Conservation (phyloP, 2,113 vertebrate species). For the Psittacara wagleri region DNA sequence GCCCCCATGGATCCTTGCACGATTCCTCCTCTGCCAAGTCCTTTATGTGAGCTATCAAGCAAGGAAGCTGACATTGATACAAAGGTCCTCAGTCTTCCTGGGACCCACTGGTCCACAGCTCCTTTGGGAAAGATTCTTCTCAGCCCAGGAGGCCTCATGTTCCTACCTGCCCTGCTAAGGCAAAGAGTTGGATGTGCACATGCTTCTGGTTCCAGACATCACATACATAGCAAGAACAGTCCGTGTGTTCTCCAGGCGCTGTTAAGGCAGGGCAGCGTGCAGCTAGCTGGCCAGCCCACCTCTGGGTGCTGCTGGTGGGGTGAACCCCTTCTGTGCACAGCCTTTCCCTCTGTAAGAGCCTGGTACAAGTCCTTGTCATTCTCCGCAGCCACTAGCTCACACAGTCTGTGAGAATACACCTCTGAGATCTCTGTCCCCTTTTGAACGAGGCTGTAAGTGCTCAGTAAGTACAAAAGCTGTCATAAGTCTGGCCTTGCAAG, state of each 20-base stretch:
- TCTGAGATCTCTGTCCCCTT: neutral
- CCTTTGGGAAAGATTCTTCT: neutral
- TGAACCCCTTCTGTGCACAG: neutral
- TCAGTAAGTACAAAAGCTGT: neutral
- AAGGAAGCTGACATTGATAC: neutral
- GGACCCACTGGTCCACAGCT: neutral
- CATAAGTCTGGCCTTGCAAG: neutral
- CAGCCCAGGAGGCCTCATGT: neutral
- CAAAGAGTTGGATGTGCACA: rapidly evolving
- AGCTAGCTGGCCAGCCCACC: neutral
- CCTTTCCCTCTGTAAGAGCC: neutral
- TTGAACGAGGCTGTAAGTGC: neutral
- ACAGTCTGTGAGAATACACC: neutral
- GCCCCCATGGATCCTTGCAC: rapidly evolving
- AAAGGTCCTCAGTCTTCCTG: neutral
- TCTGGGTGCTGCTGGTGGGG: neutral
- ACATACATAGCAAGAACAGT: neutral
- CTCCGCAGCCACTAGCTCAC: neutral
- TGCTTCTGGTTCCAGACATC: neutral
- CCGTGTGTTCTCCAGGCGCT: neutral
- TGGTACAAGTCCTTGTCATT: neutral
- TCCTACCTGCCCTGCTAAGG: neutral
- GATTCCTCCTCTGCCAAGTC: rapidly evolving
- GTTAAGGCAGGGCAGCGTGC: neutral
- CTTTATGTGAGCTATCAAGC: neutral